Conservation (phyloP, 2,113 vertebrate genomes). For the Boleophthalmus pectinirostris region DNA sequence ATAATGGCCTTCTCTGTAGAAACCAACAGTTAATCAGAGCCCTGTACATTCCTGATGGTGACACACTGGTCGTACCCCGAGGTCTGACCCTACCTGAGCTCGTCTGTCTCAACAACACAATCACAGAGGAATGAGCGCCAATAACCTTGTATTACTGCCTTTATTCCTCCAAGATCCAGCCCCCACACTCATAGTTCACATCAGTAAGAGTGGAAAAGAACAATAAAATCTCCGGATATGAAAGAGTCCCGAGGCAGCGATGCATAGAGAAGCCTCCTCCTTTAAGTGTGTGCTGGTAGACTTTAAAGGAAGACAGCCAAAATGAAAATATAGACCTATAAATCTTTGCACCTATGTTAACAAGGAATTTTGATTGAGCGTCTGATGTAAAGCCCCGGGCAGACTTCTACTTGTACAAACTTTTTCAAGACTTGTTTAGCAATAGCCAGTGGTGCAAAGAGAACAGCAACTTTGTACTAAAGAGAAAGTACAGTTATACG, state of each 20-base stretch:
- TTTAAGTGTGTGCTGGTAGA: slow-evolving; percentile 25
- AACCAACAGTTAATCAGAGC: slow-evolving; percentile 61
- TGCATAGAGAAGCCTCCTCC: slow-evolving; percentile 39
- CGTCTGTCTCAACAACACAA: slow-evolving; percentile 66
- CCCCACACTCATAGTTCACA: slow-evolving; percentile 47
- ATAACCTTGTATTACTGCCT: slow-evolving; percentile 67
- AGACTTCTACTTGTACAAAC: slow-evolving; percentile 2
- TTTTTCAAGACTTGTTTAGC: slow-evolving; percentile 21
- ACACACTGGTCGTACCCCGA: slow-evolving; percentile 61
- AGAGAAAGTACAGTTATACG: too few species aligned
- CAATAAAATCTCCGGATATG: slow-evolving; percentile 78
- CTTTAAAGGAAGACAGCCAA: slow-evolving; percentile 36
- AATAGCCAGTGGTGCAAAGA: too few species aligned
- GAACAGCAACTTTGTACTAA: too few species aligned
- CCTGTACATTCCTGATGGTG: slow-evolving; percentile 58
- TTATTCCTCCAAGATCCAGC: slow-evolving; percentile 28
- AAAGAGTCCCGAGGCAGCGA: slow-evolving; percentile 61
- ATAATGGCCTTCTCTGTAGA: slow-evolving; percentile 34
- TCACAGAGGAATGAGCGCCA: slow-evolving; percentile 73
- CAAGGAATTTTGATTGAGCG: slow-evolving; percentile 42
- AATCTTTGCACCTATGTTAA: slow-evolving; percentile 47
- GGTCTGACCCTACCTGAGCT: slow-evolving; percentile 72
- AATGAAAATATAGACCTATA: slow-evolving; percentile 39
- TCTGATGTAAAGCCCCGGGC: slow-evolving; percentile 43
- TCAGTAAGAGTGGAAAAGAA: slow-evolving; percentile 66